Evolutionary conservation across 2,888 invertebrate genomes (phyloP).

Genomic region (Byasa hedistus): DNA sequence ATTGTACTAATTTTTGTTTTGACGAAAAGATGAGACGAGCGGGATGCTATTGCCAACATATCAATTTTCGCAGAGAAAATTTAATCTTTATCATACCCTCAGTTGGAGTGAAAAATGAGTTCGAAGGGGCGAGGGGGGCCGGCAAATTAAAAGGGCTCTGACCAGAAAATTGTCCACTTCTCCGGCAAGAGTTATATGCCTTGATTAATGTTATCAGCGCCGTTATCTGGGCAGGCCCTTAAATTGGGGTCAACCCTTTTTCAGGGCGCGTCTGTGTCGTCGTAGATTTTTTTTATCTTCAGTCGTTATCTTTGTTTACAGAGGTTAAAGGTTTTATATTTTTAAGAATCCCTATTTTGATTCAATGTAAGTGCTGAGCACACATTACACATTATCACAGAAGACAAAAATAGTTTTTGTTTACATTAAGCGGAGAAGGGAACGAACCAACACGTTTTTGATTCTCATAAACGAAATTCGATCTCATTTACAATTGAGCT

Average conservation of each 20-base stretch:
- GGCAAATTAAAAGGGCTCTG: constrained; percentile 70
- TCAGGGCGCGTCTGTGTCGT: constrained; percentile 37
- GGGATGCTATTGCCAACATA: background rate
- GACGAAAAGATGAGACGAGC: too few relatives aligned
- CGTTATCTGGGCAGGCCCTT: constrained; percentile 63
- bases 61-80: constrained; percentile 18
- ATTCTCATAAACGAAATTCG: too few relatives aligned
- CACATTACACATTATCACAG: too few relatives aligned
- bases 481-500: too few relatives aligned
- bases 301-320: constrained; percentile 26
- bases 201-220: constrained; percentile 77
- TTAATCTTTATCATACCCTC: constrained; percentile 56
- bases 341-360: background rate
- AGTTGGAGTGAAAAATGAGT: constrained; percentile 67
- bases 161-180: constrained; percentile 72
- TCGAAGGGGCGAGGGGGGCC: constrained; percentile 42
- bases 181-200: constrained; percentile 54
- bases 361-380: background rate
- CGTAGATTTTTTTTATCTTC: constrained; percentile 26
- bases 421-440: too few relatives aligned
- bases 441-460: too few relatives aligned
- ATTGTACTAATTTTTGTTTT: too few relatives aligned
- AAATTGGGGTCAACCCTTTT: constrained; percentile 62
- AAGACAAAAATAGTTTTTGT: too few relatives aligned
- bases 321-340: constrained; percentile 18